Evolutionary conservation across 2,888 invertebrate genomes (phyloP).

Genomic region (Drepanosiphum platanoidis): DNA sequence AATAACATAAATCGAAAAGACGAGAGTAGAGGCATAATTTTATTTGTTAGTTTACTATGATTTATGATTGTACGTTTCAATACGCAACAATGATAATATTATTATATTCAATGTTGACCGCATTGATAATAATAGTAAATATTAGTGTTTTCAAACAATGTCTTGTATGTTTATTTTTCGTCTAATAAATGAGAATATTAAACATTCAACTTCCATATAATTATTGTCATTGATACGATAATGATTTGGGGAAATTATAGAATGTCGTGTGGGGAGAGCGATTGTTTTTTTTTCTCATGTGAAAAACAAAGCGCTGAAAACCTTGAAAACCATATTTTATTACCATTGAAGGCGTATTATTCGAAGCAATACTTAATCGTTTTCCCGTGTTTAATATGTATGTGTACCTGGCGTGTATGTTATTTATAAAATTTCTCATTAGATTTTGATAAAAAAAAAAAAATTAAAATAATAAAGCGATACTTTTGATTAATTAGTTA

Average conservation of each 20-base stretch:
- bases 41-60: too few species aligned
- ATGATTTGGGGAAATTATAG: neutral
- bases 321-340: neutral
- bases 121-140: neutral
- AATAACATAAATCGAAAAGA: too few species aligned
- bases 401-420: neutral
- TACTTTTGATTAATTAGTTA: neutral
- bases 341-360: neutral
- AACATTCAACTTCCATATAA: neutral
- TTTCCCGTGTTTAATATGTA: neutral
- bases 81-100: too few species aligned
- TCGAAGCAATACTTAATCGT: conserved; percentile 2
- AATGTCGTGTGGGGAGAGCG: neutral
- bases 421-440: neutral
- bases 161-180: neutral
- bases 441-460: neutral
- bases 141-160: neutral
- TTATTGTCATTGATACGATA: neutral
- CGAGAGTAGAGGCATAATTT: too few species aligned
- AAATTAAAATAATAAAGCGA: too few species aligned
- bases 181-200: neutral
- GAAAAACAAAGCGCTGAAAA: conserved; percentile 1
- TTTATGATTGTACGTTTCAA: too few species aligned
- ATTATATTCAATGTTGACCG: too few species aligned
- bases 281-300: conserved; percentile 17